Evolutionary conservation across 2,113 vertebrate genomes (phyloP), one percentile per base, ranked within the genome.

Genomic region (Telmatochromis sp.): DNA sequence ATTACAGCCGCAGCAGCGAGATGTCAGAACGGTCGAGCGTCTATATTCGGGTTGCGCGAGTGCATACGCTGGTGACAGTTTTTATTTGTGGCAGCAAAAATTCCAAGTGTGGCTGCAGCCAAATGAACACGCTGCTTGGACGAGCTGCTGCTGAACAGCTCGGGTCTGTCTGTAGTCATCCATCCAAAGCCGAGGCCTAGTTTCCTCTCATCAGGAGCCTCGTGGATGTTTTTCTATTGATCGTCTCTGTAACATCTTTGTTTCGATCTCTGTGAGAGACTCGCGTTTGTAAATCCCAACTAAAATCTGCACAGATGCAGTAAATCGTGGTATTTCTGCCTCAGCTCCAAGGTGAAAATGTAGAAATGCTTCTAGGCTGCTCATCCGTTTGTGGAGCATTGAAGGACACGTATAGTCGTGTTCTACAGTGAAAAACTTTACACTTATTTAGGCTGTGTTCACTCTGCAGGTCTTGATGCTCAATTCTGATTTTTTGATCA

Each of bases 391-490:
- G 26, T 49, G 42, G 70, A 75, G 70, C 6, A 1, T 47, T 0
- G 14, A 75, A 75, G 14, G 40, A 28, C 14, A 0, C 9, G 1
- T 28, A 11, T 15, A 47, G 68, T 31, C 9, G 9, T 28, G 14
- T 47, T 75, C 42, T 19, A 47, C 9, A 28, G 70, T 28, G 42
- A 19, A 75, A 28, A 5, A 12, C 68, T 9, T 23, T 14, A 23
- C 12, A 21, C 37, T 47, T 17, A 75, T 45, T 45, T 45, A 7
- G 13, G 42, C 42, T 47, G 0, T 14, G 14, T 45, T 45, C 42
- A 4, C 6, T 0, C 42, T 45, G 13, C 42, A 45, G 42, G 42
- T 45, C 13, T 15, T 45, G 0, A 45, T 45, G 42, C 42, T 45
- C 42, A 45, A 45, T 45, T 45, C 42, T 0, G 42, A 45, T 15